phyloP scores from a whole-genome alignment of 2,888 invertebrate species.

The Bombylius discolor region DNA sequence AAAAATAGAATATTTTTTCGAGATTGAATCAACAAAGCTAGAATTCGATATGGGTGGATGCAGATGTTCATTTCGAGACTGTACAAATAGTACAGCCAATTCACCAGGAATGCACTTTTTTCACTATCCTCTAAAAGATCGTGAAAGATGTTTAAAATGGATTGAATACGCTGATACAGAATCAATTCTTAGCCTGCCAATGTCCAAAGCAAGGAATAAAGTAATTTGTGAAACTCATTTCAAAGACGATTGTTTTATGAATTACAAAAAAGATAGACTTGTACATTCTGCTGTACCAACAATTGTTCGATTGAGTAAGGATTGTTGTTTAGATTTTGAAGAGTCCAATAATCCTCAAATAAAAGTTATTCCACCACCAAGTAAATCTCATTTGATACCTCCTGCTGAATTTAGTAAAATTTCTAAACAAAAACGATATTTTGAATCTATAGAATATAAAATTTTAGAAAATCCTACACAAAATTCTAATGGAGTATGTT shows the following conservation, averaged over 20 bases:
- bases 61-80: slow-evolving; percentile 40
- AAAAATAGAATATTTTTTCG: too few species aligned
- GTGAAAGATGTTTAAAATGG: slow-evolving; percentile 21
- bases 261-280: slow-evolving; percentile 37
- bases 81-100: slow-evolving; percentile 35
- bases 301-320: slow-evolving; percentile 23
- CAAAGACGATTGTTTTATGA: slow-evolving; percentile 38
- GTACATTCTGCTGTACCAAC: slow-evolving; percentile 39
- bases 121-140: slow-evolving; percentile 37
- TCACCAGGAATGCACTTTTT: slow-evolving; percentile 38
- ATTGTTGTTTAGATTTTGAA: slow-evolving; percentile 23
- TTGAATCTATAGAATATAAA: too few species aligned
- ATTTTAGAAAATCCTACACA: too few species aligned
- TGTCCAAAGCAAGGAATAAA: slow-evolving; percentile 36
- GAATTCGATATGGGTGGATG: slow-evolving; percentile 39
- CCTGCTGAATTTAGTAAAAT: slow-evolving; percentile 12
- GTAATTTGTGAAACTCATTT: slow-evolving; percentile 42
- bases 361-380: slow-evolving; percentile 16
- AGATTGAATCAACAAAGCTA: too few species aligned
- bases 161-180: slow-evolving; percentile 18
- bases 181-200: slow-evolving; percentile 25
- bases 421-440: too few species aligned
- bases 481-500: too few species aligned
- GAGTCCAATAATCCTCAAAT: slow-evolving; percentile 18
- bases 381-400: slow-evolving; percentile 22